Conservation (phyloP, 2,888 invertebrate genomes). For the Ligdia adustata region DNA sequence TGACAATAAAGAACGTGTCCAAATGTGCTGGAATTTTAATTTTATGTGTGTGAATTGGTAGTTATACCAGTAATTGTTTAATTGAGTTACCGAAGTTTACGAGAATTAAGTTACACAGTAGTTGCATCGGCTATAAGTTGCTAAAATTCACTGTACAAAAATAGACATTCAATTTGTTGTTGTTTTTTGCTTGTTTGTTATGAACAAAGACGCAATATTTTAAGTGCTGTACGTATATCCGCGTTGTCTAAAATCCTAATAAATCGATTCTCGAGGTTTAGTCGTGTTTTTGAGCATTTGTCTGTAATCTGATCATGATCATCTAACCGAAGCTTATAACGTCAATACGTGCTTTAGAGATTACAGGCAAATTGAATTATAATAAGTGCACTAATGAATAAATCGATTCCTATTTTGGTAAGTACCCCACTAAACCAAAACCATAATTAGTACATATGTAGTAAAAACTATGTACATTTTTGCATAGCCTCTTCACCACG, state of each 20-base stretch:
- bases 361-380: too few relatives aligned
- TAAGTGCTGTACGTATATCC: conserved; percentile 5
- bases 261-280: conserved; percentile 11
- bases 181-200: conserved; percentile 3
- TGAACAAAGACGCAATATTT: neutral
- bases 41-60: neutral
- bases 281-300: neutral
- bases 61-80: neutral
- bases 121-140: too few relatives aligned
- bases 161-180: too few relatives aligned
- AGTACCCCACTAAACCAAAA: too few relatives aligned
- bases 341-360: conserved; percentile 9
- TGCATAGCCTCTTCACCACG: too few relatives aligned
- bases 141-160: too few relatives aligned
- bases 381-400: too few relatives aligned
- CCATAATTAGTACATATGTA: too few relatives aligned
- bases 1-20: conserved; percentile 12
- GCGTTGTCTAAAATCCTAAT: conserved; percentile 14
- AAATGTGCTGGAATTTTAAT: conserved; percentile 12
- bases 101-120: neutral
- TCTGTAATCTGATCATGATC: neutral
- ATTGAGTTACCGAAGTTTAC: neutral
- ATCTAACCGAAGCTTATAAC: conserved; percentile 19
- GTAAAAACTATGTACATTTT: too few relatives aligned
- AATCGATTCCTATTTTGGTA: too few relatives aligned